phyloP scores from a whole-genome alignment of 2,888 invertebrate species.

The Platycnemis pennipes region DNA sequence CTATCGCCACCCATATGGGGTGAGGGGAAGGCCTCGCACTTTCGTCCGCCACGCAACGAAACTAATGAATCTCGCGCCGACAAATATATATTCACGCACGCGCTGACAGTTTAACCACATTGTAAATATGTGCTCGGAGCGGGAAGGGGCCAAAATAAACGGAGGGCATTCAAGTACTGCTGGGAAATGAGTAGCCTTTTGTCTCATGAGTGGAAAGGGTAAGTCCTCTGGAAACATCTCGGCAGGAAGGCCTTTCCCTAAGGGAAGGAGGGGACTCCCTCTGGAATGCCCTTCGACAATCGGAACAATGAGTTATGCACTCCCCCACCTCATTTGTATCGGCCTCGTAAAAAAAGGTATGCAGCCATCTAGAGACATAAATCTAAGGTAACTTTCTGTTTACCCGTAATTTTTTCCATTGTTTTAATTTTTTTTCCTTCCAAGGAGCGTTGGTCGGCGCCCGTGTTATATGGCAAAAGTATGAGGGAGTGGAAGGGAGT shows the following conservation, averaged over 20 bases:
- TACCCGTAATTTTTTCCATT: slow-evolving; percentile 33
- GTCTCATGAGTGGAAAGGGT: not conserved
- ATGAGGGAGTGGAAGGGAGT: not conserved
- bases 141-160: not conserved
- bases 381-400: slow-evolving; percentile 41
- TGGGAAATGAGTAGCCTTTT: not conserved
- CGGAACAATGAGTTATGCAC: slow-evolving; percentile 47
- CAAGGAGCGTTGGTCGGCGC: not conserved
- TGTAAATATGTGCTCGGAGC: slow-evolving; percentile 58
- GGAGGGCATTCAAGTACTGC: not conserved
- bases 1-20: not conserved
- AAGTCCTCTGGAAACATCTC: not conserved
- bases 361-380: slow-evolving; percentile 28
- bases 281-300: not conserved
- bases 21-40: not conserved
- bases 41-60: not conserved
- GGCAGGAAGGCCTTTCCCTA: not conserved
- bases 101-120: slow-evolving; percentile 45
- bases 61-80: slow-evolving; percentile 16
- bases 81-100: slow-evolving; percentile 62
- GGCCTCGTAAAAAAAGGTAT: not conserved
- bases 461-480: slow-evolving; percentile 62
- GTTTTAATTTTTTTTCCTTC: not conserved
- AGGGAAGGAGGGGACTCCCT: not conserved
- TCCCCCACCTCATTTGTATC: slow-evolving; percentile 42